Base-by-base conservation (phyloP, 2,797 vertebrate genomes). In the Danio jaintianensis region DNA sequence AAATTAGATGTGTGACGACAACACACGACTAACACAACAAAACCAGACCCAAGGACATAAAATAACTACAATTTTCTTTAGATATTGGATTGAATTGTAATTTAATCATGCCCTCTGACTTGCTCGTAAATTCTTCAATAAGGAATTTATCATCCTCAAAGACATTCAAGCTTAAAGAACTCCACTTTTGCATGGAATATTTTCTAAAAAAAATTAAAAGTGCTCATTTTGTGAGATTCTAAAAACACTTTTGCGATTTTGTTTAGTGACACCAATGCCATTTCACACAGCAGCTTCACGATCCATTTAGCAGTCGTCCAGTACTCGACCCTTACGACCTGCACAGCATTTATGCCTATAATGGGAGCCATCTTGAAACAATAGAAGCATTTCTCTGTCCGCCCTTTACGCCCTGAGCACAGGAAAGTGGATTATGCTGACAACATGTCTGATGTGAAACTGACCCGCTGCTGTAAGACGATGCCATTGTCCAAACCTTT, bases 301-400 rank as follows among this genome's bases (percentile, higher is more conserved):
- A 38, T 18, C 48, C 48, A 38, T 69, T 69, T 69, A 53, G 52
- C 10, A 13, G 67, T 40, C 10, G 3, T 38, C 16, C 15, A 40
- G 10, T 12, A 3, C 29, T 29, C 45, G 40, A 72, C 40, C 52
- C 40, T 11, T 29, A 38, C 47, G 43, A 58, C 40, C 64, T n/a
- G 8, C n/a, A 58, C 40, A 20, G 40, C 22, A 50, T 61, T 42
- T 42, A 48, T 20, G 64, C 12, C 43, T 59, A 69, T 69, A 68
- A 68, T 15, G 12, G 56, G 29, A 70, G 36, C 42, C 36, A 78
- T 70, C 61, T 81, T 85, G 85, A 87, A 92, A 90, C 88, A 52
- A 88, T 82, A 73, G 45, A 66, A 18, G 42, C 42, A 58, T 74
- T 63, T 62, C 56, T 64, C 56, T 43, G 50, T 64, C 20, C 45